Base-by-base conservation (phyloP, 2,113 vertebrate species). In the Triplophysa siluroides region DNA sequence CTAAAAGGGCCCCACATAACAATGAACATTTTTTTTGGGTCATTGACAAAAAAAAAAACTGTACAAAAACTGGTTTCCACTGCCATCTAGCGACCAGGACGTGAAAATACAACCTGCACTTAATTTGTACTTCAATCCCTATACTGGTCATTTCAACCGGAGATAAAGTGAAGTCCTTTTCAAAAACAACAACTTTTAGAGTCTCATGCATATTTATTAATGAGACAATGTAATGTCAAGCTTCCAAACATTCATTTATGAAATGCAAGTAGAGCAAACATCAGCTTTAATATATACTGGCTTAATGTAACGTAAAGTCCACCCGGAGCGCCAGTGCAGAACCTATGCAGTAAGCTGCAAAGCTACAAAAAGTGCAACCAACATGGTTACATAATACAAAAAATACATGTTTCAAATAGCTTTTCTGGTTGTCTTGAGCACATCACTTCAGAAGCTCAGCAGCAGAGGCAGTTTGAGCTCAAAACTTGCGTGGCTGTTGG, bases 401-500 rank as follows among this genome's bases (percentile, higher is more conserved):
- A 78, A 60, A 16, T n/a, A 29, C 29, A 4, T 79, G 19, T 56
- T 56, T 8, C 50, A 64, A 45, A n/a, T 18, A 23, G 41, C 54
- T 86, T 71, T 88, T 83, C 83, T 50, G 82, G 78, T 80, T 21
- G 78, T 68, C 50, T 83, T 67, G 67, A 69, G 85, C 78, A 70
- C 64, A 60, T 41, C 77, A 52, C 56, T 72, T 70, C 73, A 67
- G 8, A 58, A 82, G 66, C 18, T 12, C 60, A n/a, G 47, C 16
- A 67, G 0, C 8, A 21, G 71, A 69, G 23, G 72, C 50, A 2
- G 18, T 12, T 50, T 81, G 81, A 62, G 19, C 81, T 96, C 92
- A 98, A 89, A 84, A 96, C 90, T 97, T 99, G 81, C 94, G 92
- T 13, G 98, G 97, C 90, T 99, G 98, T 72, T 99, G 96, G 89